These are phyloP conservation scores for Magallana ariakensis DNA, from an alignment of 1,140 invertebrate species.

Conservation along the genomic window DNA sequence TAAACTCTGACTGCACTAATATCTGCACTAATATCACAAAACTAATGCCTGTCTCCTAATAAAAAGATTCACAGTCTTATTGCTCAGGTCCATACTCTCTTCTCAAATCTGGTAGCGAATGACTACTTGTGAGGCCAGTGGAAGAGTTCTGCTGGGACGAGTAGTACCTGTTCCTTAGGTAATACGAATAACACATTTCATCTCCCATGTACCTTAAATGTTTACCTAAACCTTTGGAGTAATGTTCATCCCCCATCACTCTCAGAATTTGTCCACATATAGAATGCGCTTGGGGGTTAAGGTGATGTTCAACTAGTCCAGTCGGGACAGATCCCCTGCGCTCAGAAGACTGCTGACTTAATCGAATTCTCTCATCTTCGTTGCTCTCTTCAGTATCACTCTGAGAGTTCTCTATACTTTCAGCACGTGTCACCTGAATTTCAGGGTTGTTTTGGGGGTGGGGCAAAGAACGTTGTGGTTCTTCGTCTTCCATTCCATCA, in stretches of 20 bases:
- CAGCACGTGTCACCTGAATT: not conserved
- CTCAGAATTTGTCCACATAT: conserved; percentile 61
- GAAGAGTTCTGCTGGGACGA: not conserved
- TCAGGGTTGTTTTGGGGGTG: conserved; percentile 34
- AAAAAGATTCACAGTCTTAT: no score
- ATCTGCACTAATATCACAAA: no score
- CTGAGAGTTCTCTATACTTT: conserved; percentile 14
- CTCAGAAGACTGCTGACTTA: not conserved
- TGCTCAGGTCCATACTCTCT: not conserved
- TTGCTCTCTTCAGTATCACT: not conserved
- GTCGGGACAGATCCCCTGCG: conserved; percentile 52
- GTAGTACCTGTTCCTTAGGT: conserved; percentile 48
- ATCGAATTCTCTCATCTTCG: not conserved
- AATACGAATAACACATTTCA: conserved; percentile 57
- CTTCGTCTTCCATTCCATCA: conserved; percentile 30
- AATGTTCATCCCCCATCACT: conserved; percentile 63
- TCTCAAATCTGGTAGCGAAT: conserved; percentile 32
- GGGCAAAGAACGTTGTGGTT: conserved; percentile 10
- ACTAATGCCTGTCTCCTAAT: no score
- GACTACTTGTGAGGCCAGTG: not conserved
- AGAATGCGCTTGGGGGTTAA: conserved; percentile 48
- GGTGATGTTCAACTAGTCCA: conserved; percentile 54
- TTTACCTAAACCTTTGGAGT: conserved; percentile 60
- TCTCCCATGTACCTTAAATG: conserved; percentile 65
- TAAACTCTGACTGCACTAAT: no score